Conservation (phyloP, 92 coral and sea anemone species). For the Nematostella vectensis region DNA sequence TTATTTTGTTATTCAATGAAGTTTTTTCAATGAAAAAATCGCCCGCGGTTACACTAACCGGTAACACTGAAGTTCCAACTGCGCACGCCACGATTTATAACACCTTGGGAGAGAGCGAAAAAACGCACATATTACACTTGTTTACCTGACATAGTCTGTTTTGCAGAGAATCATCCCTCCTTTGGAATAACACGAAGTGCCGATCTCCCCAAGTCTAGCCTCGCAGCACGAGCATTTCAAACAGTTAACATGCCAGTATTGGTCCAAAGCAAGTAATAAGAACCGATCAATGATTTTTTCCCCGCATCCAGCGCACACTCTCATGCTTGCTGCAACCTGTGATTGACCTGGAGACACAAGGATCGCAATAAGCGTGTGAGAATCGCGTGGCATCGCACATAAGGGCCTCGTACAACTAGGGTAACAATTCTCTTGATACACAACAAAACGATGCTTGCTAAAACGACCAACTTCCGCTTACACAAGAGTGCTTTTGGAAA, state of each 20-base stretch:
- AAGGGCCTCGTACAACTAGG: too few relatives aligned
- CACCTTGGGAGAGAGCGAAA: conserved; percentile 6
- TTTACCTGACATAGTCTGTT: conserved; percentile 91
- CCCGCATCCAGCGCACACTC: conserved; percentile 88
- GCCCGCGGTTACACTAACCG: neutral
- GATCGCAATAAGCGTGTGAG: neutral
- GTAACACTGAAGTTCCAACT: neutral
- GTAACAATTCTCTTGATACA: too few relatives aligned
- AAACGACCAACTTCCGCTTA: too few relatives aligned
- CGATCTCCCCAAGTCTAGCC: conserved; percentile 90
- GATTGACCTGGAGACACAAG: conserved; percentile 52
- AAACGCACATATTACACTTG: too few relatives aligned
- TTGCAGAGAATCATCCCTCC: conserved; percentile 96
- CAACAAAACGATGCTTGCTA: too few relatives aligned
- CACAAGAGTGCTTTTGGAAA: too few relatives aligned
- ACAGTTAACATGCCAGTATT: conserved; percentile 97
- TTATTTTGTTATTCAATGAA: neutral
- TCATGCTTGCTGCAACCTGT: conserved; percentile 51
- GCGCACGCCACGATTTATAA: neutral
- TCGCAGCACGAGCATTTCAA: conserved; percentile 94
- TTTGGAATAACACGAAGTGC: conserved; percentile 88
- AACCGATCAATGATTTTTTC: conserved; percentile 87
- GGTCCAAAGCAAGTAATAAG: conserved; percentile 84
- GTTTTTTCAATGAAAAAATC: neutral
- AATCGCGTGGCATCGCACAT: neutral